Evolutionary conservation across 2,797 vertebrate genomes (phyloP), one percentile per base, ranked within the genome.

Genomic region (Macropodus opercularis): DNA sequence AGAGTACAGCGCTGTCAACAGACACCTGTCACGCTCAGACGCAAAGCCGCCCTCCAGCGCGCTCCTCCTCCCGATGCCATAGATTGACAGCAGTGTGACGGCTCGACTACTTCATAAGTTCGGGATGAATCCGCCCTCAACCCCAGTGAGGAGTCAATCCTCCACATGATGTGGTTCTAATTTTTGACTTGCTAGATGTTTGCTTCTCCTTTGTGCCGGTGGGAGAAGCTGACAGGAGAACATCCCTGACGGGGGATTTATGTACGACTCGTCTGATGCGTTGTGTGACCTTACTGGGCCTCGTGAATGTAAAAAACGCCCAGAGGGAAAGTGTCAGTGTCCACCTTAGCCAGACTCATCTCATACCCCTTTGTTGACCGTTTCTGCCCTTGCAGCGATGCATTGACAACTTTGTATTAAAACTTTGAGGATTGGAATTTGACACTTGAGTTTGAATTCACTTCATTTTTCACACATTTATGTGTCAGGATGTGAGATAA

Each of bases 281-380:
- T 78, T 69, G 65, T 64, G 48, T 80, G 80, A 86, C 82, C 79
- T 80, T 72, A 83, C 80, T 46, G 8, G 36, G 35, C 63, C 50
- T 54, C 62, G 24, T 19, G 64, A 84, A 75, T 79, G 63, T 60
- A 51, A 81, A n/a, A 75, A 63, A 3, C 35, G 38, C 62, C 61
- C 65, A 14, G 9, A 26, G 66, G 77, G 71, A 66, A 56, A 50
- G 44, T 78, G 77, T 72, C 77, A 80, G 14, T 21, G 53, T 24
- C 54, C 69, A 70, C 72, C 71, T 63, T 62, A 70, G 68, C 75
- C 71, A 69, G 68, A 79, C 71, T 62, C 48, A 63, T 79, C 72
- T 53, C 35, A 54, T 27, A 48, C n/a, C 27, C 50, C 64, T 47
- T 63, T 60, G 59, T 56, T 82, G 72, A 78, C 69, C 65, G 62